Base-by-base conservation (phyloP, 2,113 vertebrate species). In the Sapajus apella region DNA sequence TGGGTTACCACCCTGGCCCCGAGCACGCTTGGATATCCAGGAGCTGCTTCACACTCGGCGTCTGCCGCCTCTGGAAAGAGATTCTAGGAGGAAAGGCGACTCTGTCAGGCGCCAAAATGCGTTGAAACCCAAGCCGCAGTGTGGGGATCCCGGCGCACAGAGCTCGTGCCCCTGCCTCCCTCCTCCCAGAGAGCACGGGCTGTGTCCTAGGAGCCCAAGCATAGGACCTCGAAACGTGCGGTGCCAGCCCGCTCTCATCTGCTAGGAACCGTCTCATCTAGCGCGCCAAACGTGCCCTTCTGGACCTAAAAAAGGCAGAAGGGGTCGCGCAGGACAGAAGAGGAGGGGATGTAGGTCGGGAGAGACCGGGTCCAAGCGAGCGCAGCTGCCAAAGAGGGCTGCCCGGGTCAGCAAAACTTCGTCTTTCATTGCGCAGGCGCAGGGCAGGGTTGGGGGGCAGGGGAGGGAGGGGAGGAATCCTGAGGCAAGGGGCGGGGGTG, bases 341-440 rank as follows among this genome's bases (percentile, higher is more conserved):
- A 73, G 80, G 45, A 86, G 85, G 79, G 97, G 85, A 87, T 92
- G 89, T 50, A 66, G 95, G 96, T 93, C 85, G 37, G 43, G 47
- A 70, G 77, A 97, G 93, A 95, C 95, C 89, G 13, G 96, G 45
- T 95, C 97, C 95, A 37, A 61, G 66, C n/a, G n/a, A 97, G 68
- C 72, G 81, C 86, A 16, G 97, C 93, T 66, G 97, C 97, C 97
- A 80, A 96, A 98, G 97, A 93, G 91, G 79, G 93, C 91, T 88
- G 96, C 96, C 97, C 96, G 70, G 98, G 98, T 97, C 97, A 97
- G 97, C 98, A 98, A 97, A 98, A 98, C 98, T 99, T 98, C 98
- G 95, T 83, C 37, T 35, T 45, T 3, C 61, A 98, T 86, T 98
- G 98, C 98, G 98, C 98, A 99, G 98, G 98, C 98, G 98, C 98